Base-by-base conservation (phyloP, 2,113 vertebrate genomes). In the Perca fluviatilis region DNA sequence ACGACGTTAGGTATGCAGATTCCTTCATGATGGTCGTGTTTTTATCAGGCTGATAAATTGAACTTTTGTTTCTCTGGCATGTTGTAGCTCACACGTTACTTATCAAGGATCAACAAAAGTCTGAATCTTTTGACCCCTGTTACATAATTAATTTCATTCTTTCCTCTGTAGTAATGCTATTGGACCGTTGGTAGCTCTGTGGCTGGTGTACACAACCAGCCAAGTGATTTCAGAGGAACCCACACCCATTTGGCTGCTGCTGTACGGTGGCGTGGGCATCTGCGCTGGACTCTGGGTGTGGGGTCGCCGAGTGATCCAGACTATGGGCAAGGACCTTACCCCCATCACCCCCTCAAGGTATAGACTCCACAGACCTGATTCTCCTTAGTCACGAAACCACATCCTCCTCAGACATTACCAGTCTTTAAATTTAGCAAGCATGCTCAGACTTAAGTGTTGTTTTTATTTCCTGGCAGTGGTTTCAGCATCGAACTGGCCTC, bases 401-500 rank as follows among this genome's bases (percentile, higher is more conserved):
- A 77, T 79, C 83, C 81, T 88, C 18, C 23, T 14, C 74, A 87
- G 80, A 86, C 86, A 57, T 84, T 71, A 86, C 61, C 11, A 54
- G 16, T 33, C 14, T 62, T 36, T 64, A 15, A 56, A 73, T 83
- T 71, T 71, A 79, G 74, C 46, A 50, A 25, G 3, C 30, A 18
- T 78, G 54, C 51, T 70, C 78, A 46, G 70, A 61, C 47, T 23
- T 33, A 16, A 77, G 6, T 80, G 47, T 68, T 78, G 19, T 89
- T 54, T 56, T 88, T 65, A 19, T 46, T 58, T 33, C 21, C 80
- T 71, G 68, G 8, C 93, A 99, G 98, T 2, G 98, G 98, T 88
- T 99, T 99, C 96, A 99, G 98, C 94, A 99, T 99, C 1, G 98
- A 99, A 84, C 88, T 99, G 92, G 98, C 98, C 0, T 99, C 98